A percentile compares a stretch with the other conserved stretches of the same genome.
Conservation (phyloP, 1,140 invertebrate species). For the Aphis gossypii region DNA sequence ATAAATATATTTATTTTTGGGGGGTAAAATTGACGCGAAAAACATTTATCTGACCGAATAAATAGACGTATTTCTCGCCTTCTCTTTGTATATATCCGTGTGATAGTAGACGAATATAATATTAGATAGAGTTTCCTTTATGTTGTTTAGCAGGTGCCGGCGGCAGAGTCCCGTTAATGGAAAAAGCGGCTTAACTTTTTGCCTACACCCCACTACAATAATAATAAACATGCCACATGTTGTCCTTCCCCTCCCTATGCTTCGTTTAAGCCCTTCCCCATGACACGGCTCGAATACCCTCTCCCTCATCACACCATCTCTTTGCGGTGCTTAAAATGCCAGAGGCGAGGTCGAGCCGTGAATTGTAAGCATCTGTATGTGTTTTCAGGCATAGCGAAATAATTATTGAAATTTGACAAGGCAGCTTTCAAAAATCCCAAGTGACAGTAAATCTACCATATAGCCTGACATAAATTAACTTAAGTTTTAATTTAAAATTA, state of each 20-base stretch:
- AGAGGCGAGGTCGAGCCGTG: slow-evolving; percentile 37
- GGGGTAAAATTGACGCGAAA: slow-evolving; percentile 23
- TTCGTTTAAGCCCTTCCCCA: slow-evolving; percentile 44
- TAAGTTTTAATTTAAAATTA: slow-evolving; percentile 43
- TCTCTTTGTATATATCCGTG: background rate
- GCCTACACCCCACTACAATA: slow-evolving; percentile 29
- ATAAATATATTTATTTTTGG: slow-evolving; percentile 41
- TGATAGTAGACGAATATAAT: slow-evolving; percentile 37
- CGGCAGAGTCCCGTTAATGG: slow-evolving; percentile 44
- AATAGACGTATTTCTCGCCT: slow-evolving; percentile 34
- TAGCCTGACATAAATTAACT: slow-evolving; percentile 38
- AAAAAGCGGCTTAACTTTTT: slow-evolving; percentile 57
- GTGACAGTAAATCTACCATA: slow-evolving; percentile 23
- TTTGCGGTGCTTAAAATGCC: slow-evolving; percentile 40
- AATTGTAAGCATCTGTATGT: slow-evolving; percentile 44
- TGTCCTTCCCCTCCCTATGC: background rate
- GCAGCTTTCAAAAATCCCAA: slow-evolving; percentile 29
- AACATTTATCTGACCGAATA: slow-evolving; percentile 51
- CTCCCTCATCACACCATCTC: background rate
- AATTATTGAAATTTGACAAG: slow-evolving; percentile 55
- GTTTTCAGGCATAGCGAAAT: slow-evolving; percentile 26
- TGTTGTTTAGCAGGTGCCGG: slow-evolving; percentile 51
- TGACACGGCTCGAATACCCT: background rate
- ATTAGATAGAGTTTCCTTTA: slow-evolving; percentile 44
- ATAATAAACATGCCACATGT: slow-evolving; percentile 51